Conservation (phyloP, 2,888 invertebrate genomes). For the Drosophila mercatorum region DNA sequence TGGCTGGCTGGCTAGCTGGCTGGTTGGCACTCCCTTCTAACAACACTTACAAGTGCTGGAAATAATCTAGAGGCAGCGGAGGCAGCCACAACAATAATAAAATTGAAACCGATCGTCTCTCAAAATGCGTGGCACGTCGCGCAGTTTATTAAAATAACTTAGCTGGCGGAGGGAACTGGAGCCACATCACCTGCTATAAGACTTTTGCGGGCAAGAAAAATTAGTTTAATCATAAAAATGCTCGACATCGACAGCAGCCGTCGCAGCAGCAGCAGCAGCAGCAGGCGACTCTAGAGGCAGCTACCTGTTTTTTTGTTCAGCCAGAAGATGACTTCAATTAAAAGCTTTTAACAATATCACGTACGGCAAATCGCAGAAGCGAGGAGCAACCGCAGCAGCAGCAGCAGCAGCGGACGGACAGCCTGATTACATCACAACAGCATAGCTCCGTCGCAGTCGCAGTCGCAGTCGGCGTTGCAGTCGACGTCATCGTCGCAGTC, state of each 20-base stretch:
- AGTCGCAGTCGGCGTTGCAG: slow-evolving; percentile 27
- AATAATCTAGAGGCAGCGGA: slow-evolving; percentile 68
- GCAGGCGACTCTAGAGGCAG: slow-evolving; percentile 53
- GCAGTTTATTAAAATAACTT: slow-evolving; percentile 85
- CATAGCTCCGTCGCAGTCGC: slow-evolving; percentile 37
- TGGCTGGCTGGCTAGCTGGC: slow-evolving; percentile 28
- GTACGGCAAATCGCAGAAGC: slow-evolving; percentile 76
- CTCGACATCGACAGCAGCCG: slow-evolving; percentile 66
- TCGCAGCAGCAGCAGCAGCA: slow-evolving; percentile 28
- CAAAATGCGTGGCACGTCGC: slow-evolving; percentile 84
- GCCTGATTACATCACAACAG: slow-evolving; percentile 75
- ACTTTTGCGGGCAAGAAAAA: slow-evolving; percentile 71
- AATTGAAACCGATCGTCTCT: slow-evolving; percentile 79
- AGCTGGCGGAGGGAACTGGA: slow-evolving; percentile 48
- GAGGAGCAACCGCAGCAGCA: slow-evolving; percentile 8
- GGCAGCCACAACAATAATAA: slow-evolving; percentile 67
- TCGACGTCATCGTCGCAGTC: slow-evolving; percentile 42
- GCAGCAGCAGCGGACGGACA: slow-evolving; percentile 25
- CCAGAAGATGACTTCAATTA: slow-evolving; percentile 82
- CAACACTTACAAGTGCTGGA: slow-evolving; percentile 77
- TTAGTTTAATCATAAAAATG: slow-evolving; percentile 83
- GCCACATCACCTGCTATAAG: slow-evolving; percentile 76
- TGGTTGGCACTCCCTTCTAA: slow-evolving; percentile 76
- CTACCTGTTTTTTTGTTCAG: slow-evolving; percentile 79
- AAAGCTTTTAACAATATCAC: slow-evolving; percentile 84